Base-by-base conservation (phyloP, 2,797 vertebrate species). In the Chlorospingus semifuscus region DNA sequence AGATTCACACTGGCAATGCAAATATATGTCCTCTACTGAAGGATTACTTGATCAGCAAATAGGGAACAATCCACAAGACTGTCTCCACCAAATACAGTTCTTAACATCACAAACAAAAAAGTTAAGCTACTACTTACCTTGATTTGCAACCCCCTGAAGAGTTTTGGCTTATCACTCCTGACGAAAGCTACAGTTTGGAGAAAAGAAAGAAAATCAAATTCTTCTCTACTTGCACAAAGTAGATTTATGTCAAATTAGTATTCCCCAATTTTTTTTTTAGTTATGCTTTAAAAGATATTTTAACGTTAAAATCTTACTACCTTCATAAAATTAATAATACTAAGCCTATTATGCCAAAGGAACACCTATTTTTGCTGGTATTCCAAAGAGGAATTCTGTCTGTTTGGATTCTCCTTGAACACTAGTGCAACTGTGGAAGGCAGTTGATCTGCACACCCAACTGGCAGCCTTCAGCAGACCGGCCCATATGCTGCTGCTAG, bases 131-230 rank as follows among this genome's bases (percentile, higher is more conserved):
- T 83, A 64, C 95, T 97, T 97, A 99, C 99, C 99, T 99, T 99
- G 98, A 99, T 99, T 97, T 99, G 99, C 94, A 99, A 99, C 97
- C 99, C 99, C 98, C 98, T 99, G 98, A 99, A 99, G 96, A 99
- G 99, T 97, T 99, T 99, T 27, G 99, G 99, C 98, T 99, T 99
- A 91, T 99, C 99, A 47, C 99, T 99, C 98, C 98, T 99, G 98
- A 99, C 99, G 93, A 99, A 99, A 99, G 99, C 99, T 99, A 95
- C 20, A 68, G 89, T 96, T 87, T 94, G 83, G 50, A 92, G 42
- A 63, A 93, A 89, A 94, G 42, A 90, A 15, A 79, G 29, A 77
- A 44, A 77, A 91, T 71, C 3, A 90, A 83, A 69, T 42, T 57
- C n/a, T 68, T 74, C 12, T 88, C 34, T n/a, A 55, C 29, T 72